These are phyloP conservation scores for Neosilurus hyrtlii DNA, from an alignment of 2,797 vertebrate genomes.

Conservation along the genomic window DNA sequence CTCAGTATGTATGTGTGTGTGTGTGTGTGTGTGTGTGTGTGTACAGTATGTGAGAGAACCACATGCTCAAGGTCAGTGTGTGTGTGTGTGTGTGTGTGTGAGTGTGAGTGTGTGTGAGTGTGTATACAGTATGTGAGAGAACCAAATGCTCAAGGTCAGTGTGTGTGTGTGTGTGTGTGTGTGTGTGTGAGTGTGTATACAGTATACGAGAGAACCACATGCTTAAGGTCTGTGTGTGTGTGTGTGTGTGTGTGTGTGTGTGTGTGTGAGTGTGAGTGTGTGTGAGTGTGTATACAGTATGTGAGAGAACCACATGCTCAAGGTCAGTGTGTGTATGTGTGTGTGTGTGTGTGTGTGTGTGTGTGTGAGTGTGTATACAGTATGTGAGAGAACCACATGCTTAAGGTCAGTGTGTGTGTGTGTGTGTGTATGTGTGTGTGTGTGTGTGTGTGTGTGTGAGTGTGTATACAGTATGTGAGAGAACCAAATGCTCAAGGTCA, in stretches of 20 bases:
- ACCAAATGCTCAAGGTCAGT: slow-evolving; percentile 53
- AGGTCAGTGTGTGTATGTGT: slow-evolving; percentile 44
- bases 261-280: slow-evolving; percentile 42
- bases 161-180: no score
- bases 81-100: slow-evolving; percentile 37
- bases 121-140: no score
- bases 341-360: slow-evolving; percentile 41
- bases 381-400: no score
- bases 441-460: slow-evolving; percentile 40
- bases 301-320: slow-evolving; percentile 50
- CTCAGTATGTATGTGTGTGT: slow-evolving; percentile 14
- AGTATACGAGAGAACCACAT: no score
- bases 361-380: slow-evolving; percentile 37
- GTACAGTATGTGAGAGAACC: slow-evolving; percentile 34
- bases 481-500: no score
- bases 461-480: no score
- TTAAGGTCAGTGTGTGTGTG: no score
- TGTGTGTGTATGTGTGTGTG: neutral
- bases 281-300: slow-evolving; percentile 31
- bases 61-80: slow-evolving; percentile 53
- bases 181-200: neutral
- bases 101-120: slow-evolving; percentile 36
- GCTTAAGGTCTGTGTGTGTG: no score
- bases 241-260: slow-evolving; percentile 9
- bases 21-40: slow-evolving; percentile 38